Percentiles rank a stretch among this genome's conserved stretches.
Evolutionary conservation across 2,888 invertebrate genomes (phyloP).

Genomic region (Creontiades dilutus): DNA sequence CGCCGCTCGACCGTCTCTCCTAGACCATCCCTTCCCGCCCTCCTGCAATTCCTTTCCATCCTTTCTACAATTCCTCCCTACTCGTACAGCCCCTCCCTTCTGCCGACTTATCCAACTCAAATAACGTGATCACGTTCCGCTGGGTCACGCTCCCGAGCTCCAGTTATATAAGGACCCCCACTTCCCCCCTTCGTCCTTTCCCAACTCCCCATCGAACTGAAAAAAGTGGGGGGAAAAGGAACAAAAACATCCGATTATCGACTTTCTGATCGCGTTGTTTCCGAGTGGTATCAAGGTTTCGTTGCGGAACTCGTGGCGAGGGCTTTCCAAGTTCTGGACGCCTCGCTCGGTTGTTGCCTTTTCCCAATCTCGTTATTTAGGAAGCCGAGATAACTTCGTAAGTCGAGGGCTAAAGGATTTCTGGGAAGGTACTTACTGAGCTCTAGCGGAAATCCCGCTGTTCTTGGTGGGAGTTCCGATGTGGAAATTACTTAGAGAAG

Average conservation of each 20-base stretch:
- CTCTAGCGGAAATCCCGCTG: background rate
- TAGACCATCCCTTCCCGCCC: too few relatives aligned
- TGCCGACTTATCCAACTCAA: background rate
- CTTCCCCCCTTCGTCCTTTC: background rate
- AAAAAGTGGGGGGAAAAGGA: background rate
- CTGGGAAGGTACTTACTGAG: background rate
- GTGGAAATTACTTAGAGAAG: background rate
- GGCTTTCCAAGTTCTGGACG: background rate
- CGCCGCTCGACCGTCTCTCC: too few relatives aligned
- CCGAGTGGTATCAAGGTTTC: slow-evolving; percentile 12
- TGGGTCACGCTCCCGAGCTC: background rate
- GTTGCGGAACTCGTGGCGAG: background rate
- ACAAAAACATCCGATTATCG: slow-evolving; percentile 24
- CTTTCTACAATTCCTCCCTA: background rate
- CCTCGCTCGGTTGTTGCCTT: background rate
- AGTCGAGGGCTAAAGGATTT: background rate
- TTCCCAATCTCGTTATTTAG: slow-evolving; percentile 10
- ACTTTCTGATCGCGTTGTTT: slow-evolving; percentile 24
- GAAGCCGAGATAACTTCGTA: slow-evolving; percentile 20
- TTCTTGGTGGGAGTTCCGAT: background rate
- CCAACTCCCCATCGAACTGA: background rate
- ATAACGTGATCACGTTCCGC: slow-evolving; percentile 17
- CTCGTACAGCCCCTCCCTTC: background rate
- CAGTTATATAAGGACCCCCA: background rate
- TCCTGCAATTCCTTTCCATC: too few relatives aligned